These are phyloP conservation scores for Odontesthes bonariensis DNA, from an alignment of 2,113 vertebrate species.

Conservation along the genomic window DNA sequence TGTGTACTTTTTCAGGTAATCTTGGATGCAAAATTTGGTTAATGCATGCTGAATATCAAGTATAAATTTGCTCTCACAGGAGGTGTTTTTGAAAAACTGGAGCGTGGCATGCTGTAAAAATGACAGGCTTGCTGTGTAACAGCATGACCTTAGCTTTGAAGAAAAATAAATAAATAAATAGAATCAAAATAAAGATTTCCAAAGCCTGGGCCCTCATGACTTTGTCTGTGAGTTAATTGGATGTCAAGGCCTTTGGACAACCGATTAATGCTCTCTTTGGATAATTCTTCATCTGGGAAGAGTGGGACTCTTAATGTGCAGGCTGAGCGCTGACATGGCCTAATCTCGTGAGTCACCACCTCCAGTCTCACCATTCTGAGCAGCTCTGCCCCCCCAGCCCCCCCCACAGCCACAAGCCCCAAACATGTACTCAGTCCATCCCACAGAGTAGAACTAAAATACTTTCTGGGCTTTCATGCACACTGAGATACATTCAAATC, in stretches of 20 bases:
- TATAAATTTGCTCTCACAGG: constrained; percentile 22
- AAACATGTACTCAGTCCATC: constrained; percentile 33
- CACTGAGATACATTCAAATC: constrained; percentile 70
- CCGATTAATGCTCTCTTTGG: constrained; percentile 53
- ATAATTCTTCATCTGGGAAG: constrained; percentile 28
- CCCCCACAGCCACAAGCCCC: constrained; percentile 11
- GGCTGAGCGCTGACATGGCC: constrained; percentile 34
- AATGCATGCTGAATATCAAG: constrained; percentile 37
- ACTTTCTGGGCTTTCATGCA: constrained; percentile 41
- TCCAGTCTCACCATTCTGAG: constrained; percentile 29
- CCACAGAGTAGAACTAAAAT: constrained; percentile 42
- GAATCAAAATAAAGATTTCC: constrained; percentile 14
- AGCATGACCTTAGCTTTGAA: constrained; percentile 32
- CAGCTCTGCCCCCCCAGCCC: constrained; percentile 29
- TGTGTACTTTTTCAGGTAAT: constrained; percentile 27
- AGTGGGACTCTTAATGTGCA: constrained; percentile 44
- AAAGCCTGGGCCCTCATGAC: constrained; percentile 24
- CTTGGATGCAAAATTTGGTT: constrained; percentile 26
- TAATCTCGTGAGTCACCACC: constrained; percentile 30
- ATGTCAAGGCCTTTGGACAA: constrained; percentile 49
- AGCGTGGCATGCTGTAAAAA: constrained; percentile 32
- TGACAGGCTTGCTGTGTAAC: constrained; percentile 17
- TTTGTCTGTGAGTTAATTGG: constrained; percentile 58
- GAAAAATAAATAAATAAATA: constrained; percentile 2
- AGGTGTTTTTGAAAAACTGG: constrained; percentile 9